phyloP scores from a whole-genome alignment of 2,113 vertebrate genomes.

The Gnathonemus echidnorhynchus region DNA sequence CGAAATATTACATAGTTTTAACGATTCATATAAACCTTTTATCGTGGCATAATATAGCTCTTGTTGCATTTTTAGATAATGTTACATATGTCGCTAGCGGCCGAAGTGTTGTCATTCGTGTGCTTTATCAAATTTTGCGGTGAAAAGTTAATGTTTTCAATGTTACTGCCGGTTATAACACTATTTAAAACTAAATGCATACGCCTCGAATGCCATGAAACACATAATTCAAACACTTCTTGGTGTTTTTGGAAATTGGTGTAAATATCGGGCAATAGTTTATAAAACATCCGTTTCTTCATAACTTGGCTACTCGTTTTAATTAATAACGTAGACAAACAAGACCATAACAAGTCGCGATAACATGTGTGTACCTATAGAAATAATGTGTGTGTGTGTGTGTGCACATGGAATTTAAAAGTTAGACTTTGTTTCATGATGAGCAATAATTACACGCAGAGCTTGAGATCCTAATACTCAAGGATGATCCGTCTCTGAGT shows the following conservation, averaged over 20 bases:
- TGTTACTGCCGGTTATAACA: neutral
- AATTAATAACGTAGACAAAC: neutral
- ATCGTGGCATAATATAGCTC: neutral
- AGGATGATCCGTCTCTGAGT: conserved; percentile 49
- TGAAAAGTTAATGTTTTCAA: neutral
- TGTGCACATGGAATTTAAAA: neutral
- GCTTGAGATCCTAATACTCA: neutral
- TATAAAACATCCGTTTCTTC: neutral
- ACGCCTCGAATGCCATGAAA: neutral
- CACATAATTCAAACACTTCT: neutral
- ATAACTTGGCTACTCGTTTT: neutral
- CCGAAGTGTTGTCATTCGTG: neutral
- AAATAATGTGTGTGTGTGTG: neutral
- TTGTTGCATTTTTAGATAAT: neutral
- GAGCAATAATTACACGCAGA: conserved; percentile 20
- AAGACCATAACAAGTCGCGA: neutral
- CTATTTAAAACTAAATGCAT: neutral
- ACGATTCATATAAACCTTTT: neutral
- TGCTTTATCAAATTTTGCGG: neutral
- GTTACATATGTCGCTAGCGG: neutral
- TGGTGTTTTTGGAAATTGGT: neutral
- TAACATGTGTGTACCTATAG: neutral
- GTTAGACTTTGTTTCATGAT: conserved; percentile 17
- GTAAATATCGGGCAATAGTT: neutral
- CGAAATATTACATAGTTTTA: neutral